Evolutionary conservation across 2,888 invertebrate species (phyloP).

Genomic region (Patella pellucida): DNA sequence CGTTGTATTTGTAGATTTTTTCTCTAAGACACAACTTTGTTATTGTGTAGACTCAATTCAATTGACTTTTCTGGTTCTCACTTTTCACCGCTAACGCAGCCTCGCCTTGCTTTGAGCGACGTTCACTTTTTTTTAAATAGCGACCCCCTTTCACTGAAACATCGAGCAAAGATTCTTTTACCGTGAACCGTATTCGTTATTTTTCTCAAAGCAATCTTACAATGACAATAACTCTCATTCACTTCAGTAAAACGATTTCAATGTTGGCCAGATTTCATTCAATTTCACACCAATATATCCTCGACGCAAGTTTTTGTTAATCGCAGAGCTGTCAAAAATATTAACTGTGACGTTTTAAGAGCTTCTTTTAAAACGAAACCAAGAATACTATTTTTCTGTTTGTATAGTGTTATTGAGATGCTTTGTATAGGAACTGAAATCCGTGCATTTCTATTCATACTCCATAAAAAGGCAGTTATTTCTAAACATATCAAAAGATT

Average conservation of each 20-base stretch:
- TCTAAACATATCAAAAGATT: not conserved
- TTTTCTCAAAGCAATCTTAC: not conserved
- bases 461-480: conserved; percentile 5
- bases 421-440: not conserved
- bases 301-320: not conserved
- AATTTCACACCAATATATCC: conserved; percentile 8
- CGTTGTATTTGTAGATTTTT: too few relatives aligned
- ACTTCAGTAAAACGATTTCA: not conserved
- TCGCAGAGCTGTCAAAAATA: conserved; percentile 7
- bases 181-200: conserved; percentile 2
- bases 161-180: not conserved
- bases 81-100: too few relatives aligned
- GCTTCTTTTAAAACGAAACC: not conserved
- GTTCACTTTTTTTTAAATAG: not conserved
- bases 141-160: too few relatives aligned
- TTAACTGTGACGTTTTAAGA: conserved; percentile 7
- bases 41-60: too few relatives aligned
- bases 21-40: too few relatives aligned
- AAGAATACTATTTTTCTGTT: not conserved
- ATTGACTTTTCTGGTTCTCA: too few relatives aligned
- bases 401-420: conserved; percentile 7
- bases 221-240: not conserved
- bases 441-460: not conserved
- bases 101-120: conserved; percentile 4
- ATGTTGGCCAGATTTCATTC: not conserved